phyloP scores from a whole-genome alignment of 2,113 vertebrate genomes.

The Perca flavescens region DNA sequence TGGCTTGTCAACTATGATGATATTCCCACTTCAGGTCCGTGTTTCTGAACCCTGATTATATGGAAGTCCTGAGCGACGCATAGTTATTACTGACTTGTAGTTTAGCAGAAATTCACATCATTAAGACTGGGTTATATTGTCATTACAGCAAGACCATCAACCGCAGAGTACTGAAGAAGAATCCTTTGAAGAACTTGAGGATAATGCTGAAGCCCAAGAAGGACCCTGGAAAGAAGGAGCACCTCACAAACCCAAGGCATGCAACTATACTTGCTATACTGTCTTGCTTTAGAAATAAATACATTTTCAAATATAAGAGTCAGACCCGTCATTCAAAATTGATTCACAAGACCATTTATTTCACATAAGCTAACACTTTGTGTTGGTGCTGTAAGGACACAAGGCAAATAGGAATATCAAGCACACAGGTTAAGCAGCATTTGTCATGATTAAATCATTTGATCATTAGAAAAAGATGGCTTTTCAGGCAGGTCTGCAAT shows the following conservation, averaged over 20 bases:
- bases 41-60: slow-evolving; percentile 84
- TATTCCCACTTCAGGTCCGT: slow-evolving; percentile 85
- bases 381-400: slow-evolving; percentile 4
- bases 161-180: slow-evolving; percentile 97
- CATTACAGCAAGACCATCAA: slow-evolving; percentile 91
- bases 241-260: slow-evolving; percentile 68
- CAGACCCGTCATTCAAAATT: slow-evolving; percentile 29
- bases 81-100: no score
- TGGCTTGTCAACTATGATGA: slow-evolving; percentile 35
- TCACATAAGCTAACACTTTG: slow-evolving; percentile 38
- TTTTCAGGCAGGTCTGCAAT: slow-evolving; percentile 60
- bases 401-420: slow-evolving; percentile 45
- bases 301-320: slow-evolving; percentile 53
- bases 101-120: neutral
- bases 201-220: slow-evolving; percentile 89
- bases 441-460: slow-evolving; percentile 53
- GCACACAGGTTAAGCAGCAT: slow-evolving; percentile 71
- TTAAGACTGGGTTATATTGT: neutral
- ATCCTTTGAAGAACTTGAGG: slow-evolving; percentile 96
- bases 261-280: slow-evolving; percentile 55
- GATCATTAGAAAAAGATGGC: slow-evolving; percentile 75
- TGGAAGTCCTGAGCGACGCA: slow-evolving; percentile 79
- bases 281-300: no score
- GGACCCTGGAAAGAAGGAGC: slow-evolving; percentile 73
- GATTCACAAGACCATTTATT: slow-evolving; percentile 34